Evolutionary conservation across 2,113 vertebrate species (phyloP).

Genomic region (Psittacula cyanocephala): DNA sequence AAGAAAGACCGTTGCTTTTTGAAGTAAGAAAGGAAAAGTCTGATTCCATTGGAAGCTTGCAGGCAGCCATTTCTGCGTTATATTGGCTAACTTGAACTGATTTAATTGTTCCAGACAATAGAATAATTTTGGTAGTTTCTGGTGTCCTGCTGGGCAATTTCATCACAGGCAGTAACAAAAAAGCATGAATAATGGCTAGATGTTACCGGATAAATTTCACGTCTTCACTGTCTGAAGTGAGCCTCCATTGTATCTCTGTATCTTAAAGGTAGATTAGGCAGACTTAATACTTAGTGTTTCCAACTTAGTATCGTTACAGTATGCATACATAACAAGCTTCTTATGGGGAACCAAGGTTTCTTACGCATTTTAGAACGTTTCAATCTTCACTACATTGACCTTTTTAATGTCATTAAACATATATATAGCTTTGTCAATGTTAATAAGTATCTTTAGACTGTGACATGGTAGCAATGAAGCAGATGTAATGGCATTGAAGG

Average conservation of each 20-base stretch:
- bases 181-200: conserved; percentile 10
- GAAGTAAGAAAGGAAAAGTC: not conserved
- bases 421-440: not conserved
- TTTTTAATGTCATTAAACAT: not conserved
- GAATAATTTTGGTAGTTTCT: conserved; percentile 30
- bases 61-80: conserved; percentile 1
- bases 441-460: not conserved
- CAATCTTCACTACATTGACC: not conserved
- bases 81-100: not conserved
- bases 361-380: not conserved
- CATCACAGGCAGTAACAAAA: conserved; percentile 20
- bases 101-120: conserved; percentile 49
- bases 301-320: not conserved
- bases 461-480: not conserved
- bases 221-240: not conserved
- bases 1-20: not conserved
- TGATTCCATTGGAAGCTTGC: not conserved
- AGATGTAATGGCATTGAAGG: not conserved
- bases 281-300: not conserved
- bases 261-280: not conserved
- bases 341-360: not conserved
- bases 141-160: conserved; percentile 47
- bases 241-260: not conserved
- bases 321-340: not conserved
- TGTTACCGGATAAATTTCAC: conserved; percentile 3